phyloP scores from a whole-genome alignment of 2,888 invertebrate genomes.

The Tineola bisselliella region DNA sequence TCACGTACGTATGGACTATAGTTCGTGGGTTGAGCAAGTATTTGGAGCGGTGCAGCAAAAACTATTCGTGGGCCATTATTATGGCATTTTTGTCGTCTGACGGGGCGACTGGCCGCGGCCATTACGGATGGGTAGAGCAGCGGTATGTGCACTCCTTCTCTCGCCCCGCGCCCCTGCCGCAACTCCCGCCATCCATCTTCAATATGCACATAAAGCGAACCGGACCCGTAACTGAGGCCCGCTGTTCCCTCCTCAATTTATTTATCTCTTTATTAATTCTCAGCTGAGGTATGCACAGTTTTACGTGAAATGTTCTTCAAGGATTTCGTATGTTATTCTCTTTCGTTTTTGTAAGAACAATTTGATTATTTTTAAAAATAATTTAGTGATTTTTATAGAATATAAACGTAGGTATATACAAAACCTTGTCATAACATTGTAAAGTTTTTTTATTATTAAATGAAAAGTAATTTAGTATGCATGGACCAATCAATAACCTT shows the following conservation, averaged over 20 bases:
- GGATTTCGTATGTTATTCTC: not conserved
- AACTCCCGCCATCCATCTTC: slow-evolving; percentile 60
- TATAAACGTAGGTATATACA: no score
- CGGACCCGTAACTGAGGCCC: slow-evolving; percentile 62
- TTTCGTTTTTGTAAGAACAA: no score
- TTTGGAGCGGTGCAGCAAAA: slow-evolving; percentile 66
- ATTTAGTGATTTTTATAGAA: no score
- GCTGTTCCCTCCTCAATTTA: slow-evolving; percentile 65
- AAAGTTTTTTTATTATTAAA: no score
- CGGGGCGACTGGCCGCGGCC: slow-evolving; percentile 61
- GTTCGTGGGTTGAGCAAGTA: slow-evolving; percentile 41
- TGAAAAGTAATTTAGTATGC: not conserved
- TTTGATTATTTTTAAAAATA: no score
- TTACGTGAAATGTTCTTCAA: slow-evolving; percentile 31
- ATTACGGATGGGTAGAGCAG: slow-evolving; percentile 39
- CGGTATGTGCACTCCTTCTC: slow-evolving; percentile 25
- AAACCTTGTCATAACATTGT: no score
- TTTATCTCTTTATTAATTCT: slow-evolving; percentile 68
- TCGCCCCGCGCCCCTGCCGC: slow-evolving; percentile 21
- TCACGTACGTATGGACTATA: slow-evolving; percentile 39
- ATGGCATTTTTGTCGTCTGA: slow-evolving; percentile 70
- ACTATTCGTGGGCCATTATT: slow-evolving; percentile 65
- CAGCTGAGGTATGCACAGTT: slow-evolving; percentile 46
- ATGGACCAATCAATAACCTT: not conserved
- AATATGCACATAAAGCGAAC: slow-evolving; percentile 66